Evolutionary conservation across 2,113 vertebrate genomes (phyloP).

Genomic region (Shinisaurus crocodilurus): DNA sequence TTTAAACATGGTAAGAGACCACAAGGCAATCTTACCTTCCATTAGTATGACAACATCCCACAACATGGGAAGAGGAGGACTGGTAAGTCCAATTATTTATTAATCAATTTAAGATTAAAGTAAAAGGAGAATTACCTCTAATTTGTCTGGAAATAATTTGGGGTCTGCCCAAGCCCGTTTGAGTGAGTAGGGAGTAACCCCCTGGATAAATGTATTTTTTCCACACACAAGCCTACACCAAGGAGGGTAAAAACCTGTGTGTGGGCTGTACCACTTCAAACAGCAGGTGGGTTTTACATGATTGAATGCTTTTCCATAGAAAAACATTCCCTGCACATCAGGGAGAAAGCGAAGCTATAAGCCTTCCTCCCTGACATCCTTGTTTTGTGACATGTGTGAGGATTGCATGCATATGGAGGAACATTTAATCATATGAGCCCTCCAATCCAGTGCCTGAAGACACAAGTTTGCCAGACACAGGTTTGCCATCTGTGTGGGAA

Average conservation of each 20-base stretch:
- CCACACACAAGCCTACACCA: not conserved
- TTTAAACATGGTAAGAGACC: not conserved
- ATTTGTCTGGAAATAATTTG: not conserved
- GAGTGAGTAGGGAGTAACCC: not conserved
- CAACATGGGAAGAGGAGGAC: not conserved
- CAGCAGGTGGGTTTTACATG: no score
- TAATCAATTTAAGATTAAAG: not conserved
- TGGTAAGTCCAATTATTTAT: not conserved
- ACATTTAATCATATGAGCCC: not conserved
- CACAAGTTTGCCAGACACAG: no score
- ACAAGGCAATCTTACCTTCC: not conserved
- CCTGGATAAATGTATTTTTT: not conserved
- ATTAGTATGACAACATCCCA: not conserved
- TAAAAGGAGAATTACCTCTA: not conserved
- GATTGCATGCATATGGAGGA: not conserved
- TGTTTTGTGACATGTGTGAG: not conserved
- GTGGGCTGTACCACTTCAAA: no score
- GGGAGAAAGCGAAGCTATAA: no score
- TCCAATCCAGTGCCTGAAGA: not conserved
- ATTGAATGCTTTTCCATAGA: no score
- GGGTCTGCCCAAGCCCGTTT: not conserved
- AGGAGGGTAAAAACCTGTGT: not conserved
- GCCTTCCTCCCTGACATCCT: no score
- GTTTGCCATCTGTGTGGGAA: no score
- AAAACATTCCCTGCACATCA: no score